A percentile compares a stretch with the other conserved stretches of the same genome.
phyloP scores from a whole-genome alignment of 2,113 vertebrate species.

The Gadus macrocephalus region DNA sequence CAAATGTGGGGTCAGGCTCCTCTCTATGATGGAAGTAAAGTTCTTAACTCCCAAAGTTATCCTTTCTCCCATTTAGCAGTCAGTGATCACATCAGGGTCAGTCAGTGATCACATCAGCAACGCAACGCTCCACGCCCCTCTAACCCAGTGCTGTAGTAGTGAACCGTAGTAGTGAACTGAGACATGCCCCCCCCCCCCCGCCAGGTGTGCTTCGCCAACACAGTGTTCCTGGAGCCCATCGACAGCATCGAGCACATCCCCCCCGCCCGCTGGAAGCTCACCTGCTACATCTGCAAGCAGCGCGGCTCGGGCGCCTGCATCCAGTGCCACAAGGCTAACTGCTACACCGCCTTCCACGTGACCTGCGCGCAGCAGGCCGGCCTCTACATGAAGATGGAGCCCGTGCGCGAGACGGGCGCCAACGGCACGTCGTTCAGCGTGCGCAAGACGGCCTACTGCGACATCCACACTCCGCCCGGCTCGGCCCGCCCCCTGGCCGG shows the following conservation, averaged over 20 bases:
- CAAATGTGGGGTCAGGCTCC: too few species aligned
- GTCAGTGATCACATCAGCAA: too few species aligned
- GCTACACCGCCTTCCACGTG: constrained; percentile 98
- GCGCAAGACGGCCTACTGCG: constrained; percentile 96
- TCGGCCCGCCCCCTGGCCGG: constrained; percentile 75
- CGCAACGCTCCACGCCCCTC: too few species aligned
- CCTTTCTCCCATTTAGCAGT: too few species aligned
- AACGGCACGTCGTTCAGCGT: constrained; percentile 97
- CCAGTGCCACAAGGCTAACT: constrained; percentile 99
- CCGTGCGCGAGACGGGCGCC: constrained; percentile 91
- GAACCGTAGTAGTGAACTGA: too few species aligned
- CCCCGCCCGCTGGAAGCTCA: constrained; percentile 95
- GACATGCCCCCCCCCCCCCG: not conserved
- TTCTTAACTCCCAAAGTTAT: too few species aligned
- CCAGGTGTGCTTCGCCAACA: constrained; percentile 96
- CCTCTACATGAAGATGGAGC: constrained; percentile 99
- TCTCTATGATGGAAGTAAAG: too few species aligned
- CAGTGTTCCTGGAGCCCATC: constrained; percentile 96
- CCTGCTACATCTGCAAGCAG: constrained; percentile 99
- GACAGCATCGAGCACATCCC: constrained; percentile 99
- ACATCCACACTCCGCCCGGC: constrained; percentile 94
- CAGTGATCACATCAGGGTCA: too few species aligned
- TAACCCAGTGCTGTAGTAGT: too few species aligned
- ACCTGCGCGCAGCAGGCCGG: constrained; percentile 98
- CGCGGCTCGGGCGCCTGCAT: constrained; percentile 95